Conservation (phyloP, 2,888 invertebrate species). For the Eupithecia abbreviata region DNA sequence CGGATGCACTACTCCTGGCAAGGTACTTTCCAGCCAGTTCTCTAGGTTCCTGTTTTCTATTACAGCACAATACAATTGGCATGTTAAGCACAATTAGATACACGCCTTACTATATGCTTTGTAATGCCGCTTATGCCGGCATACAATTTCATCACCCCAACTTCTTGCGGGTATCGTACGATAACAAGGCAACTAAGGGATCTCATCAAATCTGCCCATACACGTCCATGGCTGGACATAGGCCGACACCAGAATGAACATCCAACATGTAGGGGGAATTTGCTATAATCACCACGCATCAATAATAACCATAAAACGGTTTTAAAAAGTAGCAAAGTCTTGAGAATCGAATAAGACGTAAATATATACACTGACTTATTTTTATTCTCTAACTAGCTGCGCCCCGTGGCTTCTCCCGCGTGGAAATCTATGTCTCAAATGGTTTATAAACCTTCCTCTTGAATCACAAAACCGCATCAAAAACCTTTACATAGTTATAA, state of each 20-base stretch:
- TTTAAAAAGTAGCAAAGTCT: neutral
- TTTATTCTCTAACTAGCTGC: too few species aligned
- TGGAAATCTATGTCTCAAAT: too few species aligned
- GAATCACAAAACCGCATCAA: too few species aligned
- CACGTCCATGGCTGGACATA: too few species aligned
- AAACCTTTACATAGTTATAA: too few species aligned
- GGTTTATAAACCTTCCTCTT: too few species aligned
- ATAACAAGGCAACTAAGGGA: neutral
- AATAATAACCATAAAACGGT: too few species aligned
- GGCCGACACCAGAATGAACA: too few species aligned
- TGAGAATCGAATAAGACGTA: neutral
- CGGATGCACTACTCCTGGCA: slow-evolving; percentile 88
- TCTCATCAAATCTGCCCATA: neutral
- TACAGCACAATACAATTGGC: neutral
- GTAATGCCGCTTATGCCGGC: neutral
- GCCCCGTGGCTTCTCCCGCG: too few species aligned
- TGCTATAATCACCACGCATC: too few species aligned
- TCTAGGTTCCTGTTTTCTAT: neutral
- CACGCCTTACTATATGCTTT: neutral
- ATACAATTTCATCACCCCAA: neutral
- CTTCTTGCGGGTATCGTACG: neutral
- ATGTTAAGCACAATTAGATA: too few species aligned
- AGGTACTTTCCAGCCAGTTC: slow-evolving; percentile 63
- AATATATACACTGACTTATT: neutral
- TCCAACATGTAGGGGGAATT: too few species aligned